Evolutionary conservation across 2,797 vertebrate genomes (phyloP).

Genomic region (Pteropus rufus): DNA sequence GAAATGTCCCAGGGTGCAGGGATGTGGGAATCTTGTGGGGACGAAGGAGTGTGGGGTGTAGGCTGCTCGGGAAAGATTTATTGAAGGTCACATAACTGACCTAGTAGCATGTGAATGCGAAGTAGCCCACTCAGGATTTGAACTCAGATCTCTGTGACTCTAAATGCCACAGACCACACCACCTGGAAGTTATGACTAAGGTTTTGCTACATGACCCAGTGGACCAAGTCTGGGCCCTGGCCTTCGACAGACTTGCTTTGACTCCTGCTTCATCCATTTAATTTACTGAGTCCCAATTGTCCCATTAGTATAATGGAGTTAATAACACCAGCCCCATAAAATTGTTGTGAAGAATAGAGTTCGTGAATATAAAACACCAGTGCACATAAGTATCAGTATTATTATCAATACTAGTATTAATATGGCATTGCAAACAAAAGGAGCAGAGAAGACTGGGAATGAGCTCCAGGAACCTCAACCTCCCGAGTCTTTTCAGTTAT

Average conservation of each 20-base stretch:
- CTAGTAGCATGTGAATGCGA: neutral
- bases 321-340: neutral
- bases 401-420: neutral
- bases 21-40: no score
- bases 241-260: neutral
- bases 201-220: neutral
- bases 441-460: neutral
- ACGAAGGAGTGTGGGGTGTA: neutral
- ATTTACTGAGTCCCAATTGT: neutral
- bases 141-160: neutral
- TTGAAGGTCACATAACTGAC: neutral
- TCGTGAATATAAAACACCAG: neutral
- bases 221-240: neutral
- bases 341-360: neutral
- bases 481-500: neutral
- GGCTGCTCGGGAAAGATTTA: neutral
- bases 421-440: neutral
- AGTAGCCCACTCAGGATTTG: neutral
- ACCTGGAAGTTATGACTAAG: neutral
- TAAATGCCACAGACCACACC: neutral
- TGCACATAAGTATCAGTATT: neutral
- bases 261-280: neutral
- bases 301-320: neutral
- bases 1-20: neutral
- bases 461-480: neutral